Percentiles rank a stretch among this genome's conserved stretches.
Conservation (phyloP, 1,140 invertebrate genomes). For the Theocolax elegans region DNA sequence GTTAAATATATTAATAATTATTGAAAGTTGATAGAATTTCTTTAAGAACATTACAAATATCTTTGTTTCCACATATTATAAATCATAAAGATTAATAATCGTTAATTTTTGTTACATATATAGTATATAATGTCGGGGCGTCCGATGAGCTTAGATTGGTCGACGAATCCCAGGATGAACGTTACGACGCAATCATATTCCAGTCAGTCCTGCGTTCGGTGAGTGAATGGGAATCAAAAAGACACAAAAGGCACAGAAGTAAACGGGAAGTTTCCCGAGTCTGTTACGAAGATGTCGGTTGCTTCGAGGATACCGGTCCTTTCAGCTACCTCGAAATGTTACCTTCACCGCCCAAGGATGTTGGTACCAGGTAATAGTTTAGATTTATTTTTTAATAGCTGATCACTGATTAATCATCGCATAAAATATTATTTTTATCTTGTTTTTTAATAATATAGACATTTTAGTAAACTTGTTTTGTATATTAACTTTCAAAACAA, state of each 20-base stretch:
- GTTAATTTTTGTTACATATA: no score
- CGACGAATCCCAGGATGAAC: slow-evolving; percentile 69
- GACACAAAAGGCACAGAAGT: slow-evolving; percentile 50
- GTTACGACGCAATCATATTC: slow-evolving; percentile 69
- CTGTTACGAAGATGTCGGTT: slow-evolving; percentile 93
- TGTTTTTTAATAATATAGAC: no score
- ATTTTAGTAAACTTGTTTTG: no score
- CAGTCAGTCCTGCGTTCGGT: slow-evolving; percentile 71
- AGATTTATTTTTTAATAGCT: no score
- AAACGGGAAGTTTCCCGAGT: slow-evolving; percentile 79
- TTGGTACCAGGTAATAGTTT: slow-evolving; percentile 76
- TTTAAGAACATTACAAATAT: no score
- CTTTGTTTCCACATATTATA: no score
- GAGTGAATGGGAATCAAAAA: slow-evolving; percentile 65
- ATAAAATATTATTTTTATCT: no score
- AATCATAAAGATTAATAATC: no score
- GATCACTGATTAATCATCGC: no score
- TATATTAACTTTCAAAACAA: no score
- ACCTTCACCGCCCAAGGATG: slow-evolving; percentile 87
- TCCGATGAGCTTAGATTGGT: slow-evolving; percentile 54
- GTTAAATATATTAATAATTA: no score
- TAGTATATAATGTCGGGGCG: slow-evolving; percentile 55
- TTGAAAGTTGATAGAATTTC: no score
- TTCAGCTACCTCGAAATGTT: slow-evolving; percentile 92
- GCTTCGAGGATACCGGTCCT: slow-evolving; percentile 90